phyloP scores from a whole-genome alignment of 2,888 invertebrate species.

The Rotaria magnacalcarata region DNA sequence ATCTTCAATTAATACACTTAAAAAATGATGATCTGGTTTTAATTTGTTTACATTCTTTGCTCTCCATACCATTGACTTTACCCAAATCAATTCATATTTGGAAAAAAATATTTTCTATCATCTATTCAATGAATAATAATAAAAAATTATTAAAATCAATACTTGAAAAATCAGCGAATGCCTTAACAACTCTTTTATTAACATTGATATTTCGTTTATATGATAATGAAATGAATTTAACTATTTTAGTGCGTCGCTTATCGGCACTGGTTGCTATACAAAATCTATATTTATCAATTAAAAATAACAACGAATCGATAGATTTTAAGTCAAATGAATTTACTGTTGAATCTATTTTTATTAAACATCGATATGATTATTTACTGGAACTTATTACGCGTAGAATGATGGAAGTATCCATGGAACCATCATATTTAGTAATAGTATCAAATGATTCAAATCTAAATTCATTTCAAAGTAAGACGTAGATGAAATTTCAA shows the following conservation, averaged over 20 bases:
- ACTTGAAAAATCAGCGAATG: neutral
- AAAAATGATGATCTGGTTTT: neutral
- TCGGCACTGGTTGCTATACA: neutral
- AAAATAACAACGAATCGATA: neutral
- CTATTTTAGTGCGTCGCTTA: neutral
- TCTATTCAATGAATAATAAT: neutral
- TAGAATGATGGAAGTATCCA: neutral
- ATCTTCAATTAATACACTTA: neutral
- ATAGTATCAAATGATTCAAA: neutral
- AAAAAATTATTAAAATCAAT: neutral
- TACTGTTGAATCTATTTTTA: neutral
- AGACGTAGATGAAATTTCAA: neutral
- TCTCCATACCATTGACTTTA: neutral
- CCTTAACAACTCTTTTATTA: neutral
- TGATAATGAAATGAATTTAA: neutral
- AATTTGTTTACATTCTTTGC: neutral
- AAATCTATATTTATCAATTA: neutral
- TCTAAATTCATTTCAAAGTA: neutral
- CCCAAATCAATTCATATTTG: neutral
- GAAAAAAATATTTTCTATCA: neutral
- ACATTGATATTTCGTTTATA: neutral
- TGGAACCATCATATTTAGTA: neutral
- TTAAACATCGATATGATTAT: slow-evolving; percentile 8
- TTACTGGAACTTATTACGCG: neutral
- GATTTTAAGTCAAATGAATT: neutral